A percentile compares a stretch with the other conserved stretches of the same genome.
phyloP scores from a whole-genome alignment of 2,113 vertebrate species.

The Pseudolaguvia tuberculata region DNA sequence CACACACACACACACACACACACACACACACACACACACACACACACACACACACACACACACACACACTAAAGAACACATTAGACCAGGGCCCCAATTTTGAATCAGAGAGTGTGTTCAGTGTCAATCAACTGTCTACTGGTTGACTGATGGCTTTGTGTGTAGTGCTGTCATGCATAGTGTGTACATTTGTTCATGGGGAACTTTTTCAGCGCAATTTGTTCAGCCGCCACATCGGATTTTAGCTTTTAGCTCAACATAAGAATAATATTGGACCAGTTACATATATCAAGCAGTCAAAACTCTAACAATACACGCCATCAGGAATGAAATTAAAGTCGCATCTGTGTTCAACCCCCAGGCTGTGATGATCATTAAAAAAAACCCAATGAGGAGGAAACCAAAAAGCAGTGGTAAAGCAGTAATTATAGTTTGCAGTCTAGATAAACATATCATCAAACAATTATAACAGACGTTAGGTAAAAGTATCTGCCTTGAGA shows the following conservation, averaged over 20 bases:
- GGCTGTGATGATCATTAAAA: not conserved
- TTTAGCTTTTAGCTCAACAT: not conserved
- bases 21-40: no score
- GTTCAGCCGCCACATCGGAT: not conserved
- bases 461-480: not conserved
- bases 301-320: not conserved
- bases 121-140: conserved; percentile 47
- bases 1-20: no score
- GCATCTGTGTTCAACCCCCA: no score
- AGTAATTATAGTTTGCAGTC: not conserved
- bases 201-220: conserved; percentile 4
- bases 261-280: not conserved
- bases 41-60: conserved; percentile 12
- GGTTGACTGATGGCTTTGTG: conserved; percentile 20
- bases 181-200: conserved; percentile 14
- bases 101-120: conserved; percentile 31
- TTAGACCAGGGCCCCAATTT: conserved; percentile 24
- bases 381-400: no score
- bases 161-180: conserved; percentile 22
- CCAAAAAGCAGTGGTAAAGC: not conserved
- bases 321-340: not conserved
- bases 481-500: not conserved
- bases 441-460: not conserved
- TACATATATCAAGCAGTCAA: not conserved
- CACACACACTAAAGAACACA: not conserved